Evolutionary conservation across 2,113 vertebrate species (phyloP).

Genomic region (Otocyon megalotis): DNA sequence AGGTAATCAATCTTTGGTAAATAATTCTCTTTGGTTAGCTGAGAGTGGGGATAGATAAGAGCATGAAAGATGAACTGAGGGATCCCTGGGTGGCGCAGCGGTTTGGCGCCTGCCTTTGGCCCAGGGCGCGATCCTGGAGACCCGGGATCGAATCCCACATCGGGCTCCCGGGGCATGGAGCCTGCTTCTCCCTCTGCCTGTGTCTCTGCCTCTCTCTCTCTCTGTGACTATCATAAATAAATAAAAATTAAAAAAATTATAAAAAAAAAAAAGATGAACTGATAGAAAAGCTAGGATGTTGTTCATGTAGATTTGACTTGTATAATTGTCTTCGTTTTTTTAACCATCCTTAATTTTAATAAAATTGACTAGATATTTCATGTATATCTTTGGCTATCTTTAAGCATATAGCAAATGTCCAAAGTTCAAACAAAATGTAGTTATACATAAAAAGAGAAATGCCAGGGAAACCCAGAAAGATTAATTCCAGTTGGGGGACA

Average conservation of each 20-base stretch:
- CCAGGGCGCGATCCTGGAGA: too few relatives aligned
- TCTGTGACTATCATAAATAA: too few relatives aligned
- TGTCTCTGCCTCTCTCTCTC: too few relatives aligned
- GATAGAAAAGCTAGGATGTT: not conserved
- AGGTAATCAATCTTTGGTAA: conserved; percentile 86
- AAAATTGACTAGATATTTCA: not conserved
- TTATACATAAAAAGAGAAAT: not conserved
- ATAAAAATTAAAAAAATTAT: too few relatives aligned
- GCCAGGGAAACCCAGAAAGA: not conserved
- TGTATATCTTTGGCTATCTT: not conserved
- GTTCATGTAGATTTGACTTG: not conserved
- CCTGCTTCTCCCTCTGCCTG: too few relatives aligned
- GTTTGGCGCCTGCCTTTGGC: too few relatives aligned
- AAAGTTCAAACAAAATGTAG: not conserved
- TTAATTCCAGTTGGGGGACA: not conserved
- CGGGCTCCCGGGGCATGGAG: too few relatives aligned
- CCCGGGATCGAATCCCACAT: too few relatives aligned
- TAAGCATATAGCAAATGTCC: not conserved
- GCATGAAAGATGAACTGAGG: not conserved
- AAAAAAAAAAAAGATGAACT: conserved; percentile 11
- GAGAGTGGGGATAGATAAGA: not conserved
- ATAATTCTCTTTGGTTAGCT: not conserved
- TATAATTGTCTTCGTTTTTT: not conserved
- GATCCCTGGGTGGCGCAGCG: too few relatives aligned
- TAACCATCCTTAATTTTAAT: not conserved